phyloP scores from a whole-genome alignment of 2,888 invertebrate species.

The Melanchra persicariae region DNA sequence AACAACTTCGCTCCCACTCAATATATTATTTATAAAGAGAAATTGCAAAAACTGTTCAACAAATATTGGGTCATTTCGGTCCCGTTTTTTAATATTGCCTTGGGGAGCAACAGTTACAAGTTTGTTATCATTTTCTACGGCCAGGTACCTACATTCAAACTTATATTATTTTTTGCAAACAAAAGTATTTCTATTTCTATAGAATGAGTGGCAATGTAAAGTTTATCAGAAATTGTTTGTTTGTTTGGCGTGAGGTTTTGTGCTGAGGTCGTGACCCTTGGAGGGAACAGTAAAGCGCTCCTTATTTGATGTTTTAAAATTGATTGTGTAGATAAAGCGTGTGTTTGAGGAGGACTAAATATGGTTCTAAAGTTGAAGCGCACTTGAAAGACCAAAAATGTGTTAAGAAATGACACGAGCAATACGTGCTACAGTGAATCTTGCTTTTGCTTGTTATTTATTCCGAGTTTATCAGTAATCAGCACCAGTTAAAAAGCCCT shows the following conservation, averaged over 20 bases:
- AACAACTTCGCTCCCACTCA: background rate
- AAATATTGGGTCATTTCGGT: slow-evolving; percentile 32
- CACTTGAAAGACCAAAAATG: background rate
- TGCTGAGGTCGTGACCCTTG: background rate
- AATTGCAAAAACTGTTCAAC: slow-evolving; percentile 16
- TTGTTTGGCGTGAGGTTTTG: slow-evolving; percentile 17
- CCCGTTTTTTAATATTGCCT: slow-evolving; percentile 36
- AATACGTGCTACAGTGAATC: no score
- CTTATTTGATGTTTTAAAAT: slow-evolving; percentile 8
- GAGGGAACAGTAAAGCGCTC: background rate
- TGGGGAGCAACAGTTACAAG: slow-evolving; percentile 34
- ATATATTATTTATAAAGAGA: slow-evolving; percentile 34
- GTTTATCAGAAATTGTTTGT: slow-evolving; percentile 48
- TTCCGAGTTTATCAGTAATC: background rate
- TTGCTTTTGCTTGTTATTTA: no score
- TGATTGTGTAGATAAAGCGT: background rate
- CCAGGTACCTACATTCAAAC: slow-evolving; percentile 33
- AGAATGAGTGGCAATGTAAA: slow-evolving; percentile 50
- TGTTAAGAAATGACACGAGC: no score
- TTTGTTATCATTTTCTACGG: slow-evolving; percentile 30
- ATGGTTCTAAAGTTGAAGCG: slow-evolving; percentile 1
- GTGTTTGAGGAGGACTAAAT: no score
- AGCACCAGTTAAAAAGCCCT: background rate
- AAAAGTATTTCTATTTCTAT: slow-evolving; percentile 53
- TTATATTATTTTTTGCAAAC: slow-evolving; percentile 41